Conservation (phyloP, 2,113 vertebrate genomes). For the Callaeas wilsoni region DNA sequence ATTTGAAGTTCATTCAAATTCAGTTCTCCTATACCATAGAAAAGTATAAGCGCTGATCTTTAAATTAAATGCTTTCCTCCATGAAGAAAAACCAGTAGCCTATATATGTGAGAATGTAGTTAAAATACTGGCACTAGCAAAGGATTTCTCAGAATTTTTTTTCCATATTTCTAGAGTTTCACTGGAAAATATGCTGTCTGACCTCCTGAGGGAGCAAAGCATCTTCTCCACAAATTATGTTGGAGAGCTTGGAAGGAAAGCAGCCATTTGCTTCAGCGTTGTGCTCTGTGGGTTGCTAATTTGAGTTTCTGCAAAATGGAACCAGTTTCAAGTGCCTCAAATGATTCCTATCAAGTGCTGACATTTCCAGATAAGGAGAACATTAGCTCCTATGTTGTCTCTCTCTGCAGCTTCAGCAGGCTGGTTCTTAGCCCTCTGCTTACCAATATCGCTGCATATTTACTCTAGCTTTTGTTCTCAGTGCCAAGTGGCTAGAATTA, state of each 20-base stretch:
- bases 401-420: neutral
- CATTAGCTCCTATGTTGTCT: neutral
- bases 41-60: neutral
- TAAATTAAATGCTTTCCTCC: neutral
- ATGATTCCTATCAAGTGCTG: neutral
- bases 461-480: neutral
- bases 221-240: constrained; percentile 48
- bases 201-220: constrained; percentile 66
- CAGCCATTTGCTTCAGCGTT: constrained; percentile 35
- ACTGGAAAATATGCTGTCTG: constrained; percentile 56
- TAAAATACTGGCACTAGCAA: neutral
- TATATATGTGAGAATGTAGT: neutral
- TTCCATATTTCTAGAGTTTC: constrained; percentile 12
- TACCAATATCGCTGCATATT: neutral
- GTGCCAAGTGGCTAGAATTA: neutral
- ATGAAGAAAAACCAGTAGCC: neutral
- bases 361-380: constrained; percentile 30
- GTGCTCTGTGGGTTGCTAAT: constrained; percentile 31
- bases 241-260: constrained; percentile 38
- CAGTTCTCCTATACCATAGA: neutral
- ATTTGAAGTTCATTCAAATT: constrained; percentile 7
- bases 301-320: constrained; percentile 56
- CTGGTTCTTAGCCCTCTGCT: neutral
- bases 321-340: constrained; percentile 33
- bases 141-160: neutral